Base-by-base conservation (phyloP, 2,888 invertebrate species). In the Lasioglossum leucozonium region DNA sequence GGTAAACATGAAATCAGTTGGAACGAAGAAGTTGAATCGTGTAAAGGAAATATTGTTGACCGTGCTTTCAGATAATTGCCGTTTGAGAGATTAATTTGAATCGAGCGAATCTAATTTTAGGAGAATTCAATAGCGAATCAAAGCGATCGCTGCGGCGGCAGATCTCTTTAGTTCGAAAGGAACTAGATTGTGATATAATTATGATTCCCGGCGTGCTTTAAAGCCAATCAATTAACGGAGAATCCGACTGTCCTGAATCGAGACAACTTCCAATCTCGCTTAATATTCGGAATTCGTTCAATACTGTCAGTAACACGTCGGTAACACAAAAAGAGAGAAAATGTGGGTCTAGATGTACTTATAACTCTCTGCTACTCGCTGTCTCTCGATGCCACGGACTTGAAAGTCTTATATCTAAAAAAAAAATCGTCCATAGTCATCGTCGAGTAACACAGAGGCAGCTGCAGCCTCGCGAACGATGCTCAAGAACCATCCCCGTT, bases 391-490 rank as follows among this genome's bases (percentile, higher is more conserved):
- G 1, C 8, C 22, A 67, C 67, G 22, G 34, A 22, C 16, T 65
- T 37, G 22, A 67, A 22, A 10, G 11, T 34, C 34, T 67, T 67
- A 18, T 62, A 18, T 22, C 37, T n/a, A 44, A 37, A 37, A 37
- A 37, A 37, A 34, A 67, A 22, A 67, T 34, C 22, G 67, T 67
- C 10, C 10, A 22, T 37, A 67, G 37, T 37, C 67, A 67, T 67
- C 37, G 67, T 22, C 4, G 11, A 37, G 34, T 22, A 16, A 67
- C 34, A 37, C 22, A 30, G 30, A 13, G 18, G 13, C 58, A 65
- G 74, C 71, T 74, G 74, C 42, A 2, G n/a, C 62, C 69, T 40
- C 47, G 44, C 11, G 18, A 80, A 82, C 62, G 34, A 34, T 37
- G 34, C 37, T 55, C 22, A 47, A 58, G 51, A 34, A 34, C 55